These are phyloP conservation scores for Heterodera filipjevi DNA, from an alignment of 2,888 invertebrate species.

Conservation along the genomic window DNA sequence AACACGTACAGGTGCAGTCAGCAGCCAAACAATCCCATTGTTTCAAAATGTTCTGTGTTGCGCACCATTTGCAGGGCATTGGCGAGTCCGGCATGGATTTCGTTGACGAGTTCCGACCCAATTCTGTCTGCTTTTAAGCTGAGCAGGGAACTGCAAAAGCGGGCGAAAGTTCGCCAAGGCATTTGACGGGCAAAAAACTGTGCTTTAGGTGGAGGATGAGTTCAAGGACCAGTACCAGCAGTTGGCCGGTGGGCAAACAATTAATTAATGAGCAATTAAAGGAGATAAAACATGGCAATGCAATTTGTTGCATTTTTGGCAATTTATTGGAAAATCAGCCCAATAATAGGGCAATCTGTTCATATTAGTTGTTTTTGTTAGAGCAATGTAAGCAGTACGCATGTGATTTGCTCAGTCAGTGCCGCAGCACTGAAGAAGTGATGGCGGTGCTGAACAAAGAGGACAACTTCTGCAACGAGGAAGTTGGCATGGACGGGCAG, in stretches of 20 bases:
- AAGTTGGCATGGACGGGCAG: no score
- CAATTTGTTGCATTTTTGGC: background rate
- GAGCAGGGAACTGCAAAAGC: conserved; percentile 69
- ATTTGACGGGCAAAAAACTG: background rate
- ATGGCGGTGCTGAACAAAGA: conserved; percentile 70
- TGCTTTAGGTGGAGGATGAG: conserved; percentile 68
- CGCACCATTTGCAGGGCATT: conserved; percentile 67
- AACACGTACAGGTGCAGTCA: conserved; percentile 65
- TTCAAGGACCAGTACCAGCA: conserved; percentile 65
- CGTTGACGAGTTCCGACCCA: conserved; percentile 69
- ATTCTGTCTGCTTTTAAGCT: conserved; percentile 69
- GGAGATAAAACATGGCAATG: no score
- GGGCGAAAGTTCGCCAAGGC: conserved; percentile 55
- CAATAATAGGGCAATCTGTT: no score
- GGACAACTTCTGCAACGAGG: conserved; percentile 62
- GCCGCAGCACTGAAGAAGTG: conserved; percentile 70
- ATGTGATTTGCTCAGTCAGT: conserved; percentile 70
- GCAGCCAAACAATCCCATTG: background rate
- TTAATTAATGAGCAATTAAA: background rate
- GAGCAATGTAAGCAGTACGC: conserved; percentile 70
- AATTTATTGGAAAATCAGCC: background rate
- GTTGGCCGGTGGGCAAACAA: conserved; percentile 1
- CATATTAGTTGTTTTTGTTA: conserved; percentile 63
- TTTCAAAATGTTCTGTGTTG: background rate
- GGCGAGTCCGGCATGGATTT: conserved; percentile 71